Base-by-base conservation (phyloP, 2,797 vertebrate species). In the Periophthalmus magnuspinnatus region DNA sequence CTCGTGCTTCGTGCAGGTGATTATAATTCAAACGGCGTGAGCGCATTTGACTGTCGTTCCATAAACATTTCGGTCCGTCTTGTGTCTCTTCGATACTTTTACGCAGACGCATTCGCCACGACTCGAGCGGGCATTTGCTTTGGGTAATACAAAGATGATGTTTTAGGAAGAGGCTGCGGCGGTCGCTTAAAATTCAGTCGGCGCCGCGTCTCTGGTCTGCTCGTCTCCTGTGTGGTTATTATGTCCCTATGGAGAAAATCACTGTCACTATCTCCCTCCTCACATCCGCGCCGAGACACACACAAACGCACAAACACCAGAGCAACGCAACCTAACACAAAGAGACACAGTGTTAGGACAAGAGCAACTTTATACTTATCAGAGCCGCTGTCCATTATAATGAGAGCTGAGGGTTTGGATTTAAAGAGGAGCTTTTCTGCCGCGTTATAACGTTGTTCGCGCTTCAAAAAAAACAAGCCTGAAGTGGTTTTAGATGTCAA, bases 211-310 rank as follows among this genome's bases (percentile, higher is more conserved):
- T 58, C 62, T 11, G 24, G 17, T 69, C n/a, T 71, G 65, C 70
- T 70, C 77, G 65, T 78, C 72, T 71, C 61, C 69, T 65, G 67
- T 69, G 67, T 77, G 76, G 85, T 86, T 81, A 83, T 65, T 64
- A 79, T 71, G 66, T 83, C 80, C 81, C 80, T 70, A 61, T 22
- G 70, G 83, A 85, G 71, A 65, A 67, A 85, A 85, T 83, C 76
- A 76, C 60, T 74, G 70, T 75, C 66, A 77, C 65, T 65, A 75
- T 82, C 86, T 75, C 80, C 76, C 79, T 66, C 70, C 78, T 64
- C 69, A 74, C 80, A 70, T 78, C 59, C 62, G 69, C 65, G 64
- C 69, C 50, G 52, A 74, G 34, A 69, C 66, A 69, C 52, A 58
- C 55, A 3, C 24, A 60, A 36, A 69, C 47, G 62, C 22, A 47